These are phyloP conservation scores for Neotoma lepida DNA, from an alignment of 2,113 vertebrate species.

Conservation along the genomic window DNA sequence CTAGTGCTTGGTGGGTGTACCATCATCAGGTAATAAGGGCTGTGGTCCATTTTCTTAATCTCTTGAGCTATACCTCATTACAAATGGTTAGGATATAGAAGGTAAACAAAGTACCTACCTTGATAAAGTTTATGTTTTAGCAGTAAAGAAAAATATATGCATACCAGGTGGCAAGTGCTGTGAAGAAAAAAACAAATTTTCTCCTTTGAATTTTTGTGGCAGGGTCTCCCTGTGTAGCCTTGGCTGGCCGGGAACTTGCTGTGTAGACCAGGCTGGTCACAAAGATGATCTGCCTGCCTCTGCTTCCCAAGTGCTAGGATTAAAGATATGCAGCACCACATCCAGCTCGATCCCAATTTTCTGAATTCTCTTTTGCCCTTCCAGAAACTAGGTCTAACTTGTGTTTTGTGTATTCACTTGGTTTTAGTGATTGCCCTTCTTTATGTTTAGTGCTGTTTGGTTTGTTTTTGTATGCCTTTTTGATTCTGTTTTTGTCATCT, in stretches of 20 bases:
- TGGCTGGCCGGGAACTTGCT: not conserved
- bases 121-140: conserved; percentile 35
- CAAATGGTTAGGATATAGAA: not conserved
- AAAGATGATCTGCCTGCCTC: not conserved
- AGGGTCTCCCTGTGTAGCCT: not conserved
- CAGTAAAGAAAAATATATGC: conserved; percentile 23
- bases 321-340: not conserved
- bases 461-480: not conserved
- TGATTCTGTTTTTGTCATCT: not conserved
- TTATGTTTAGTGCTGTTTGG: conserved; percentile 12
- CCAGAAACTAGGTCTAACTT: not conserved
- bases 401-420: not conserved
- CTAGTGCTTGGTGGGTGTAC: conserved; percentile 99
- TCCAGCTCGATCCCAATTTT: conserved; percentile 29
- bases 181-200: not conserved
- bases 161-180: not conserved
- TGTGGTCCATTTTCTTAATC: not conserved
- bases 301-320: not conserved
- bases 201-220: not conserved
- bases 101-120: not conserved
- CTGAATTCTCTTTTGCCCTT: conserved; percentile 39
- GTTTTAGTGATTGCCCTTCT: conserved; percentile 17
- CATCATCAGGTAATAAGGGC: conserved; percentile 92
- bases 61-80: fast-evolving
- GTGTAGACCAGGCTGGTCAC: not conserved